phyloP scores from a whole-genome alignment of 2,113 vertebrate genomes.

The Elaphurus davidianus region DNA sequence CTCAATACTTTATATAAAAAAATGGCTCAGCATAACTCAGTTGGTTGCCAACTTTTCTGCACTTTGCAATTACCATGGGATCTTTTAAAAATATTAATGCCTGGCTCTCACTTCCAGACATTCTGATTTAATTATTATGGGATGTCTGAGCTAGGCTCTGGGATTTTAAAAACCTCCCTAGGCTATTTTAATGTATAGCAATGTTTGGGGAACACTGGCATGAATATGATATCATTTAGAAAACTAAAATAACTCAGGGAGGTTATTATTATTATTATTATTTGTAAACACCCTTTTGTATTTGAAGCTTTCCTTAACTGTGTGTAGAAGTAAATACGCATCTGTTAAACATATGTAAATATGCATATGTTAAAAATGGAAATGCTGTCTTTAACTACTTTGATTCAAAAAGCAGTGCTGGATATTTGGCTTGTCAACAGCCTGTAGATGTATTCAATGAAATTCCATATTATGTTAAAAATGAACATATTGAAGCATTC shows the following conservation, averaged over 20 bases:
- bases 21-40: background rate
- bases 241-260: background rate
- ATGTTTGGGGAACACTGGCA: background rate
- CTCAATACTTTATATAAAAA: conserved; percentile 9
- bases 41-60: background rate
- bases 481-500: background rate
- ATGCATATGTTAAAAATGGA: background rate
- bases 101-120: background rate
- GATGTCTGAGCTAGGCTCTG: background rate
- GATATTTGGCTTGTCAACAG: background rate
- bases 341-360: background rate
- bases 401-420: background rate
- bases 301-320: background rate
- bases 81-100: conserved; percentile 34
- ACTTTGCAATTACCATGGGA: background rate
- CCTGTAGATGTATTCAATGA: background rate
- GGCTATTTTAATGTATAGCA: background rate
- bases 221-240: background rate
- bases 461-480: background rate
- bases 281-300: background rate
- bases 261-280: background rate
- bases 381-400: background rate
- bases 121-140: conserved; percentile 43
- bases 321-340: background rate
- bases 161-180: background rate